A percentile compares a stretch with the other conserved stretches of the same genome.
These are phyloP conservation scores for Sporophila hypoxantha DNA, from an alignment of 2,113 vertebrate genomes.

Conservation along the genomic window DNA sequence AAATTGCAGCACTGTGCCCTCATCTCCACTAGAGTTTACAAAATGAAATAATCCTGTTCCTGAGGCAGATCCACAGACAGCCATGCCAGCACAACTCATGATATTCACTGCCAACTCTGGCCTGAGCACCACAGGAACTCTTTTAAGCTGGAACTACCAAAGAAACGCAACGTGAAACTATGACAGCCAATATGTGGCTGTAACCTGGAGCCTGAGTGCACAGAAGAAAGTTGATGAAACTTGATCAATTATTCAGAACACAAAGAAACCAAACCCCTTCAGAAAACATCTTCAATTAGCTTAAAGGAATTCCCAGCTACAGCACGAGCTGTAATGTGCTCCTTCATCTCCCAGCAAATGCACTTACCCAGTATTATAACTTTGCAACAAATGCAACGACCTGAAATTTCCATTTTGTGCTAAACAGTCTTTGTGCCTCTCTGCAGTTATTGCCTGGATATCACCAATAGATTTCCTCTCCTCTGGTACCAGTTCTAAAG, in stretches of 20 bases:
- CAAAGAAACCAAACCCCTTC: conserved; percentile 30
- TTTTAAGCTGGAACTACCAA: not conserved
- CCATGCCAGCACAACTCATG: not conserved
- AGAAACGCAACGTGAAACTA: not conserved
- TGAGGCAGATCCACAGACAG: not conserved
- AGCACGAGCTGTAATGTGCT: not conserved
- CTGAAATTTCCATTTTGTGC: not conserved
- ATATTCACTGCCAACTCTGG: not conserved
- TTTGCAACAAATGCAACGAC: not conserved
- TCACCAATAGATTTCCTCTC: not conserved
- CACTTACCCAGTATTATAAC: fast-evolving
- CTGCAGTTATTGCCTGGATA: not conserved
- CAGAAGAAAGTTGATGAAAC: not conserved
- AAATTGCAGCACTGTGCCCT: not conserved
- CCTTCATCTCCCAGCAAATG: not conserved
- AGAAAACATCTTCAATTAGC: conserved; percentile 4
- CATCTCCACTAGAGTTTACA: not conserved
- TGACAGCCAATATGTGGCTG: not conserved
- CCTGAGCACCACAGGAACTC: not conserved
- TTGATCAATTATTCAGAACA: conserved; percentile 43
- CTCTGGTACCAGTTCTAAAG: not conserved
- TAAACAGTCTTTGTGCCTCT: not conserved
- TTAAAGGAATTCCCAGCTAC: not conserved
- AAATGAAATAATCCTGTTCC: not conserved
- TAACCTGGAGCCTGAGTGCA: not conserved